These are phyloP conservation scores for Chrysopilus asiliformis DNA, from an alignment of 2,888 invertebrate genomes.

Conservation along the genomic window DNA sequence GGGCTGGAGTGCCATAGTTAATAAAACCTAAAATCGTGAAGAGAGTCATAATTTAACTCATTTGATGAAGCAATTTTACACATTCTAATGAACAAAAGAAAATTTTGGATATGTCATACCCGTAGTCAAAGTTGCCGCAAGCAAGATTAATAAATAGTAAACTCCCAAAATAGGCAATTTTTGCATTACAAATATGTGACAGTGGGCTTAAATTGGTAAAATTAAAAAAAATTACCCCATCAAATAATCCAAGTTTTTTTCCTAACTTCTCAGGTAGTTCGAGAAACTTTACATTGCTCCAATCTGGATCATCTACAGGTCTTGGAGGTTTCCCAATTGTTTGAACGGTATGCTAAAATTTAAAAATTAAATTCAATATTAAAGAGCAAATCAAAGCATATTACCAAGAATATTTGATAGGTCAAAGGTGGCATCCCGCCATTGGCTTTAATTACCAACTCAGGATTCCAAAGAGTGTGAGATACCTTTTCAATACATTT, in stretches of 20 bases:
- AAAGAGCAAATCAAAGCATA: constrained; percentile 1
- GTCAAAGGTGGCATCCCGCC: constrained; percentile 59
- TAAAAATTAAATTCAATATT: background rate
- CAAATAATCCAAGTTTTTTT: constrained; percentile 38
- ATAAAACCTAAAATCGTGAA: too few relatives aligned
- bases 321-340: constrained; percentile 48
- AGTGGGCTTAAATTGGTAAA: background rate
- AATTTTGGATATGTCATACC: too few relatives aligned
- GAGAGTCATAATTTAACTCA: too few relatives aligned
- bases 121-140: too few relatives aligned
- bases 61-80: too few relatives aligned
- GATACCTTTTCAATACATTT: constrained; percentile 47
- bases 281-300: constrained; percentile 38
- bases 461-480: constrained; percentile 60
- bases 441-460: constrained; percentile 48
- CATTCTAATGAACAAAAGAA: too few relatives aligned
- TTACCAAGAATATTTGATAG: constrained; percentile 54
- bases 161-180: too few relatives aligned
- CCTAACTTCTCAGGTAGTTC: constrained; percentile 37
- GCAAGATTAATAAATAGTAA: too few relatives aligned
- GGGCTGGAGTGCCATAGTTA: too few relatives aligned
- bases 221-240: constrained; percentile 30
- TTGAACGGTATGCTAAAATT: constrained; percentile 44
- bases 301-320: constrained; percentile 38
- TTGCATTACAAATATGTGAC: too few relatives aligned